A percentile compares a stretch with the other conserved stretches of the same genome.
phyloP scores from a whole-genome alignment of 2,888 invertebrate species.

The Philopedon plagiatum region DNA sequence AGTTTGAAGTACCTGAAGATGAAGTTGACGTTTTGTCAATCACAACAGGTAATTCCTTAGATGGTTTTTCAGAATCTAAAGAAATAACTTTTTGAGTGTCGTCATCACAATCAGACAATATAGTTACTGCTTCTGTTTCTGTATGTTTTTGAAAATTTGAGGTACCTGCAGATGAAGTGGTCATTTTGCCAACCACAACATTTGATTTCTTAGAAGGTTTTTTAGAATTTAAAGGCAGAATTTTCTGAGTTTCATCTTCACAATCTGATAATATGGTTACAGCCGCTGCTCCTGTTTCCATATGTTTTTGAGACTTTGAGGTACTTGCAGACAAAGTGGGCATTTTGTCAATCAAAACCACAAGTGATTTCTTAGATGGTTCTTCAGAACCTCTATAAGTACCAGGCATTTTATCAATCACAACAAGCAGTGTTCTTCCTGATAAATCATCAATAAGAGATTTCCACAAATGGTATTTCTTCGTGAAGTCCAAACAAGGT shows the following conservation, averaged over 20 bases:
- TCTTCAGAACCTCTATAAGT: not conserved
- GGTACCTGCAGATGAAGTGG: too few relatives aligned
- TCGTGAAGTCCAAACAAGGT: constrained; percentile 2
- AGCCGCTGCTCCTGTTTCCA: too few relatives aligned
- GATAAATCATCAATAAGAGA: constrained; percentile 10
- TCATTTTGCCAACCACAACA: constrained; percentile 1
- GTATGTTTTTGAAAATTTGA: not conserved
- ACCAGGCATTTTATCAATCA: not conserved
- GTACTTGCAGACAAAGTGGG: too few relatives aligned
- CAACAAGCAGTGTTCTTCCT: not conserved
- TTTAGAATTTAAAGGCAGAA: not conserved
- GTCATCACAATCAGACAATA: not conserved
- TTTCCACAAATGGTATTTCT: constrained; percentile 25
- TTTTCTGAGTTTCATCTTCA: too few relatives aligned
- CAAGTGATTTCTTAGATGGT: not conserved
- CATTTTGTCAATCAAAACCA: not conserved
- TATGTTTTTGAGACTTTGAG: not conserved
- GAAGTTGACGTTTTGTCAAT: not conserved
- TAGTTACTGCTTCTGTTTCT: not conserved
- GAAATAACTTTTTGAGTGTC: too few relatives aligned
- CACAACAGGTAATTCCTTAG: not conserved
- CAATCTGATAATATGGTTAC: too few relatives aligned
- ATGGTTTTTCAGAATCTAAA: not conserved
- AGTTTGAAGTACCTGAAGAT: not conserved
- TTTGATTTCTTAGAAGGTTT: not conserved